phyloP scores from a whole-genome alignment of 2,113 vertebrate genomes.

The Nothobranchius kuhntae region DNA sequence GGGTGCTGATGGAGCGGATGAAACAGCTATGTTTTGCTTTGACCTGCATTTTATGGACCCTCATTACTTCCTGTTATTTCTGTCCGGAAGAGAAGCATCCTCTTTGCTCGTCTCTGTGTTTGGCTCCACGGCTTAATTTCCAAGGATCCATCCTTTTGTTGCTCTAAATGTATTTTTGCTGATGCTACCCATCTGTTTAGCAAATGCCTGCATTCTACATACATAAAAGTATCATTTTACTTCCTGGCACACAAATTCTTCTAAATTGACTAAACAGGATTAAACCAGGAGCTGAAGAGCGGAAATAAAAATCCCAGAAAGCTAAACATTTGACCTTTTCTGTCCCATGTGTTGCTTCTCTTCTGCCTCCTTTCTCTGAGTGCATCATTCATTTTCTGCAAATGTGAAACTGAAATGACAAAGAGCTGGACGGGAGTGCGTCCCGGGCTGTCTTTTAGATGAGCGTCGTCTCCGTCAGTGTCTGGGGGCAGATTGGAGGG shows the following conservation, averaged over 20 bases:
- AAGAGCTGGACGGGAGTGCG: background rate
- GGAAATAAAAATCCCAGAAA: conserved; percentile 7
- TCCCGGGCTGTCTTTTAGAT: conserved; percentile 17
- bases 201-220: background rate
- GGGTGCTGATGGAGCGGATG: conserved; percentile 10
- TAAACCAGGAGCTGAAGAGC: background rate
- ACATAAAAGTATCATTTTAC: conserved; percentile 10
- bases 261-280: conserved; percentile 21
- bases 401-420: conserved; percentile 11
- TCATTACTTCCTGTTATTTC: conserved; percentile 44
- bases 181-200: background rate
- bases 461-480: conserved; percentile 31
- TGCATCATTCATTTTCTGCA: conserved; percentile 27
- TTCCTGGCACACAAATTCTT: conserved; percentile 1
- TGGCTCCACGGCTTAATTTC: background rate
- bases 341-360: conserved; percentile 1
- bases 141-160: conserved; percentile 3
- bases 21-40: conserved; percentile 46
- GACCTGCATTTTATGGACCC: conserved; percentile 46
- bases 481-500: conserved; percentile 45
- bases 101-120: background rate
- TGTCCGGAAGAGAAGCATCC: conserved; percentile 14
- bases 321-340: background rate
- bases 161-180: background rate
- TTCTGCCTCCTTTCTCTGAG: background rate